These are phyloP conservation scores for Coendou prehensilis DNA, from an alignment of 2,797 vertebrate genomes.

Conservation along the genomic window DNA sequence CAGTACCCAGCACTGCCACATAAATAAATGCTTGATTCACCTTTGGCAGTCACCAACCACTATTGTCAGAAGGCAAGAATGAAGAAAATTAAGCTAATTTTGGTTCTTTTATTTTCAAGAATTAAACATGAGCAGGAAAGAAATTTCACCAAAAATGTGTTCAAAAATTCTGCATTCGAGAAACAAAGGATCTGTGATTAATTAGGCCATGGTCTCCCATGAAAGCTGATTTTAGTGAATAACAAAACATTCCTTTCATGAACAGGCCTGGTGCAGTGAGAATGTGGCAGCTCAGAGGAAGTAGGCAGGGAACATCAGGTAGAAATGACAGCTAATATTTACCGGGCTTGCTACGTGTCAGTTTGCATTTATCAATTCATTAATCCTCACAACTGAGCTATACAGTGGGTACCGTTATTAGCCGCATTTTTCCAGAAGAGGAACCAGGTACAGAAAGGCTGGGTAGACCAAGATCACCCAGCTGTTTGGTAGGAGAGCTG, in stretches of 20 bases:
- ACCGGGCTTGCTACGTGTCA: background rate
- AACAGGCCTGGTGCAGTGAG: background rate
- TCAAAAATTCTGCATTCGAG: slow-evolving; percentile 11
- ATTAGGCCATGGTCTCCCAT: background rate
- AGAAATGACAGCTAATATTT: background rate
- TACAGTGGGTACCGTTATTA: background rate
- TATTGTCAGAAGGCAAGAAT: background rate
- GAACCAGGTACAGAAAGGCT: background rate
- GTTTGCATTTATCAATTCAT: background rate
- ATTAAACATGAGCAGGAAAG: slow-evolving; percentile 39
- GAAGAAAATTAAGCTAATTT: slow-evolving; percentile 46
- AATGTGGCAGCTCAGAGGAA: background rate
- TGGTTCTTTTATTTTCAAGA: slow-evolving; percentile 11
- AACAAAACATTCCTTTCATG: background rate
- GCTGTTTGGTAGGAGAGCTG: background rate
- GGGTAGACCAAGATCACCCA: background rate
- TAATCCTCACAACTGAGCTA: background rate
- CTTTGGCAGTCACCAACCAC: background rate
- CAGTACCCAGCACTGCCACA: background rate
- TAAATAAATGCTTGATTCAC: background rate
- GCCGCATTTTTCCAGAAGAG: background rate
- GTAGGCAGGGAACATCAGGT: background rate
- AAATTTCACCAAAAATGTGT: slow-evolving; percentile 19
- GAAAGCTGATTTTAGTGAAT: slow-evolving; percentile 23
- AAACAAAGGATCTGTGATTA: slow-evolving; percentile 39